Base-by-base conservation (phyloP, 37 sponge, comb jelly and placozoan genomes). In the Haliclona indistincta region DNA sequence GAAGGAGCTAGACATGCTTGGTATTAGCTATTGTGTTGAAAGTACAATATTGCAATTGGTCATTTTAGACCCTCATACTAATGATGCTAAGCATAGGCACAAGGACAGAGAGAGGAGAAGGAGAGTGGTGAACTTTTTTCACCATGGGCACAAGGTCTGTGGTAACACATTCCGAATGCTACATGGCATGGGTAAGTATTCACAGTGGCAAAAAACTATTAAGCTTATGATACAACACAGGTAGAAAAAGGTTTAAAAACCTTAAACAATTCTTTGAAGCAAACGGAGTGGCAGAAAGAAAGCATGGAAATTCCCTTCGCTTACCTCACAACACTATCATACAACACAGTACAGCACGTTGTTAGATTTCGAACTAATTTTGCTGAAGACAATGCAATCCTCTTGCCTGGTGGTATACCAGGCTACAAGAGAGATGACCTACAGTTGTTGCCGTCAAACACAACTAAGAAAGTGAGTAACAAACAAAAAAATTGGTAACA, bases 1-100 rank as follows among this genome's bases (percentile, higher is more conserved):
- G 23, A 2, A 45, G 34, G 71, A 71, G 55, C 37, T 71, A 13
- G 71, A 71, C 8, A 49, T 71, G 62, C n/a, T 73, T 1, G 38
- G n/a, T n/a, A n/a, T n/a, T n/a, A n/a, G n/a, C n/a, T n/a, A n/a
- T n/a, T n/a, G n/a, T n/a, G n/a, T n/a, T n/a, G n/a, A n/a, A n/a
- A n/a, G n/a, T n/a, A n/a, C n/a, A n/a, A n/a, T n/a, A n/a, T n/a
- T n/a, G n/a, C n/a, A n/a, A n/a, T n/a, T n/a, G n/a, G n/a, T n/a
- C n/a, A n/a, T n/a, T n/a, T n/a, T n/a, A n/a, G n/a, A n/a, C n/a
- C n/a, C n/a, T n/a, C n/a, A n/a, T n/a, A n/a, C n/a, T n/a, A n/a
- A n/a, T n/a, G n/a, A n/a, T n/a, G n/a, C n/a, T n/a, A n/a, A n/a
- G n/a, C n/a, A n/a, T n/a, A n/a, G n/a, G n/a, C n/a, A n/a, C n/a